phyloP scores from a whole-genome alignment of 2,797 vertebrate genomes.

The Urocyon cinereoargenteus region DNA sequence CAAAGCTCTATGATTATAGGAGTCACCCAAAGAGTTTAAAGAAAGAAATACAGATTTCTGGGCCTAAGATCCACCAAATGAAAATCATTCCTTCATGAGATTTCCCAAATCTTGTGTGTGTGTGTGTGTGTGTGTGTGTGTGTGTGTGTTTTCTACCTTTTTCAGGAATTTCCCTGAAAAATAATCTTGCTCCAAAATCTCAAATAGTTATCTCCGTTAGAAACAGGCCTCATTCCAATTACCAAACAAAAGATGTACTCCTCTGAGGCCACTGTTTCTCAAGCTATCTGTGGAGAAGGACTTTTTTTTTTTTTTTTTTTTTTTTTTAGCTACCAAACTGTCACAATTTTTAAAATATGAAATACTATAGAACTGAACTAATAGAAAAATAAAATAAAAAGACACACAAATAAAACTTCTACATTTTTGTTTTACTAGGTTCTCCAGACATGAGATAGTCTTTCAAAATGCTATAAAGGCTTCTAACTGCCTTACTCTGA shows the following conservation, averaged over 20 bases:
- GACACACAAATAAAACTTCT: neutral
- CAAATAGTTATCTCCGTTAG: neutral
- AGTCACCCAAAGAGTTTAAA: neutral
- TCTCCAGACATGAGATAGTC: neutral
- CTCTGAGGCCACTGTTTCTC: constrained; percentile 1
- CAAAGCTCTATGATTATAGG: neutral
- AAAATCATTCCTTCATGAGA: neutral
- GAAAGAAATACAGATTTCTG: neutral
- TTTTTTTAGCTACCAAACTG: neutral
- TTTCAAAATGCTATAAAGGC: neutral
- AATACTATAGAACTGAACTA: neutral
- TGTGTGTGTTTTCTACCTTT: no score
- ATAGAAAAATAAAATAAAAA: constrained; percentile 47
- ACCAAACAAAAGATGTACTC: neutral
- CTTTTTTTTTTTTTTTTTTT: neutral
- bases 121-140: no score
- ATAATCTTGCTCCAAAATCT: constrained; percentile 28
- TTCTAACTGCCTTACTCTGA: constrained; percentile 48
- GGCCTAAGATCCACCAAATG: neutral
- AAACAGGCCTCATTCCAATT: neutral
- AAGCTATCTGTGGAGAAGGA: neutral
- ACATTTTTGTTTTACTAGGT: neutral
- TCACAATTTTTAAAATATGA: neutral
- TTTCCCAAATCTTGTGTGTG: neutral
- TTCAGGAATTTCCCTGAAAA: constrained; percentile 5